Evolutionary conservation across 2,797 vertebrate genomes (phyloP).

Genomic region (Diceros bicornis): DNA sequence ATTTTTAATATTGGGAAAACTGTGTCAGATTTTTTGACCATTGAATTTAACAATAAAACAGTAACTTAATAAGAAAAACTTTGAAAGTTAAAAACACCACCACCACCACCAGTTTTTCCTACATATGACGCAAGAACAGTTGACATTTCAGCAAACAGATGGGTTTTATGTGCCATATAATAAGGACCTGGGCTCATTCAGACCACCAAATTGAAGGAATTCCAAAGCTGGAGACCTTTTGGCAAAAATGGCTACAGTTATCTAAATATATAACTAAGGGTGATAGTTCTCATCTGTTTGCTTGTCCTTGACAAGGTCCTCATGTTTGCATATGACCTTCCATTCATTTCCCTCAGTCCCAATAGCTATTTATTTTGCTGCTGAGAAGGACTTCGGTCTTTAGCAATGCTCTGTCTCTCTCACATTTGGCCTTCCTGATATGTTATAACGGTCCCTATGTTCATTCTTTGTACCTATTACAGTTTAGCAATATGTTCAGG

Average conservation of each 20-base stretch:
- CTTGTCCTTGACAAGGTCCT: not conserved
- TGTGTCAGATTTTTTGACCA: constrained; percentile 16
- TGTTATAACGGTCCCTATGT: not conserved
- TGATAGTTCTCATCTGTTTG: not conserved
- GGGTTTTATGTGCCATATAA: not conserved
- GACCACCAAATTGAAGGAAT: not conserved
- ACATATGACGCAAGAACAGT: not conserved
- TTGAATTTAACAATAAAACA: constrained; percentile 17
- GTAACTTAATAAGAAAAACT: constrained; percentile 21
- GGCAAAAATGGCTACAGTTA: not conserved
- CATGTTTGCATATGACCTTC: not conserved
- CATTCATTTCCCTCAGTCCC: not conserved
- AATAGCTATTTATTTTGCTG: not conserved
- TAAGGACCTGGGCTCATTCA: not conserved
- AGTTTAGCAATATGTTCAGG: not conserved
- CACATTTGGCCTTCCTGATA: not conserved
- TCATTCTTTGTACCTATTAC: not conserved
- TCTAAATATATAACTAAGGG: not conserved
- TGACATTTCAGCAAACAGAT: constrained; percentile 3
- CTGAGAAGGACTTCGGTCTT: not conserved
- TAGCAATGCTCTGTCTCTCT: not conserved
- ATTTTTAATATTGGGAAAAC: constrained; percentile 41
- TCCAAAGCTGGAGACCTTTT: not conserved
- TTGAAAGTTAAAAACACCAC: constrained; percentile 22
- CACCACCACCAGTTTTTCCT: not conserved